Conservation (phyloP, 2,113 vertebrate genomes). For the Oreotrochilus melanogaster region DNA sequence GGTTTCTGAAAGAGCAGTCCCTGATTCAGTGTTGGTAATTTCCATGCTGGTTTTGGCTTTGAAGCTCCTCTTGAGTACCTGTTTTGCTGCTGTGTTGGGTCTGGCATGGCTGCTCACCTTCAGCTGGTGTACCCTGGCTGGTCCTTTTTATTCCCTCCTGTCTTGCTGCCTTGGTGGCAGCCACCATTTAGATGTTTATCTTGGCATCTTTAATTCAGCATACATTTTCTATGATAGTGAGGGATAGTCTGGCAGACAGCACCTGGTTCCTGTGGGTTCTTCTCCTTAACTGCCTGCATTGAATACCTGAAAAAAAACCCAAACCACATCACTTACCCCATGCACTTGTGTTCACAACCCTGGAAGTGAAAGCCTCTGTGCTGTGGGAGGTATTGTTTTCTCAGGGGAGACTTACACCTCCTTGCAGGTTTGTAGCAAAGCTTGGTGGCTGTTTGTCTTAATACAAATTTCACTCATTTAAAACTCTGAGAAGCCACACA, state of each 20-base stretch:
- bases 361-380: background rate
- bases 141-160: background rate
- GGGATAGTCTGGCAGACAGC: background rate
- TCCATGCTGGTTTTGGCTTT: background rate
- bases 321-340: background rate
- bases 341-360: background rate
- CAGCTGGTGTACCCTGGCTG: background rate
- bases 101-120: background rate
- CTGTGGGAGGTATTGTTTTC: background rate
- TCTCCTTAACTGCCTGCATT: background rate
- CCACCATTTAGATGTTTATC: background rate
- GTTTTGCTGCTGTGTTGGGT: background rate
- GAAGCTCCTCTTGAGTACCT: background rate
- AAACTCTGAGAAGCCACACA: background rate
- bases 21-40: background rate
- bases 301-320: background rate
- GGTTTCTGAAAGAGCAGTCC: background rate
- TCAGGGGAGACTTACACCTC: background rate
- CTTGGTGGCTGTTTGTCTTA: background rate
- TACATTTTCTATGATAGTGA: background rate
- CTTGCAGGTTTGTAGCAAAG: background rate
- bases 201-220: background rate
- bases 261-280: background rate
- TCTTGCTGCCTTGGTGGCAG: background rate
- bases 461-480: accelerated